Evolutionary conservation across 2,113 vertebrate genomes (phyloP), one percentile per base, ranked within the genome.

Genomic region (Zosterops pallidus): DNA sequence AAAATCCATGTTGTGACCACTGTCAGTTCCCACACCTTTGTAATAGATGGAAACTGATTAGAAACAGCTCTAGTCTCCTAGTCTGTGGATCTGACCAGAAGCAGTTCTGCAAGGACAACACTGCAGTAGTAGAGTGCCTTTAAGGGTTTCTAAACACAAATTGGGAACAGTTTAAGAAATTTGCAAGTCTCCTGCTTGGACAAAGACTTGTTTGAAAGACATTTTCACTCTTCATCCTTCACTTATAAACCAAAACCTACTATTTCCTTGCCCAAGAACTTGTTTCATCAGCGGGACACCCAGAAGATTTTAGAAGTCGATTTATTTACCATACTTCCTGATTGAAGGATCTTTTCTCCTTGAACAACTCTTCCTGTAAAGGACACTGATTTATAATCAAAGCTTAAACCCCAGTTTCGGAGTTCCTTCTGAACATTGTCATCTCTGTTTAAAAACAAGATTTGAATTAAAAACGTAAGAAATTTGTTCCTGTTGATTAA

Each of bases 401-500:
- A 99, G 94, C 94, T 98, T 42, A 99, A 96, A 46, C 99, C 99
- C 99, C 99, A 99, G 86, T 98, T 98, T 9, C 90, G 96, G 72
- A 99, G 96, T 56, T 99, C 98, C 49, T 97, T 95, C 97, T 99
- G 98, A 21, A 98, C 98, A 0, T 98, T 98, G 24, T 98, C 71
- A 52, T 99, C 98, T 86, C 99, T 99, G 91, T 64, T 55, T 35
- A 94, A 95, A 94, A 80, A 90, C 23, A 93, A 72, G 42, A 94
- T 33, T 72, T n/a, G 49, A 70, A 70, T 86, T 35, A 80, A 89
- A 77, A 89, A 59, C 2, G 2, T 26, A 23, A 78, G 7, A 41
- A 31, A 50, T 52, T 11, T 46, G 37, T 20, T 74, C 35, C 76
- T 46, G 14, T 15, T 53, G 41, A 62, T 71, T 71, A 74, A 39